These are phyloP conservation scores for Meloidogyne hapla DNA, from an alignment of 1,140 invertebrate genomes.

Conservation along the genomic window DNA sequence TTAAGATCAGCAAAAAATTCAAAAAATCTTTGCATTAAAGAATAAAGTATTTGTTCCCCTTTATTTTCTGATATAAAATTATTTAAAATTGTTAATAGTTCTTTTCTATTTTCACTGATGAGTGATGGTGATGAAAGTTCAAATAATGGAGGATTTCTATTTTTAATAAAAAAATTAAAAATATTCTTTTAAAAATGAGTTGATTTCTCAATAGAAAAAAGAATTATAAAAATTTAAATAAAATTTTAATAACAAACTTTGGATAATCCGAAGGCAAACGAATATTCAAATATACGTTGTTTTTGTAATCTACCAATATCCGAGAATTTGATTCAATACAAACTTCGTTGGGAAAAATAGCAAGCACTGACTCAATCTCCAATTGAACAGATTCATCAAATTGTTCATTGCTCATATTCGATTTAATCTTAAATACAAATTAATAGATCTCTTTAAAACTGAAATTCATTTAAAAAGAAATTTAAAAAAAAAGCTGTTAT, in stretches of 20 bases:
- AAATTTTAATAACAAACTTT: background rate
- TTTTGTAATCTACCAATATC: background rate
- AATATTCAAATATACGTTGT: background rate
- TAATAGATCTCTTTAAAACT: no score
- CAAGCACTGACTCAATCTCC: slow-evolving; percentile 9
- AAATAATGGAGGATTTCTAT: background rate
- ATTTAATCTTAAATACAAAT: background rate
- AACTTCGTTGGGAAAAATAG: slow-evolving; percentile 17
- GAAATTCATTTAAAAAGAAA: no score
- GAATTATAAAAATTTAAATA: no score
- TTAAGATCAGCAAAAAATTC: slow-evolving; percentile 17
- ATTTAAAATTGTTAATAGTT: slow-evolving; percentile 4
- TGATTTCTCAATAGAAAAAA: no score
- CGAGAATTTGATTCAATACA: slow-evolving; percentile 8
- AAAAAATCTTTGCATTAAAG: slow-evolving; percentile 37
- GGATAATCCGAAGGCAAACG: slow-evolving; percentile 9
- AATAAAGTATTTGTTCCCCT: slow-evolving; percentile 41
- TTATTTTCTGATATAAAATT: slow-evolving; percentile 34
- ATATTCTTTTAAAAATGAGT: no score
- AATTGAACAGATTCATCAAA: slow-evolving; percentile 6
- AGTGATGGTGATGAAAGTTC: slow-evolving; percentile 11
- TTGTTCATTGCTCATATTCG: background rate
- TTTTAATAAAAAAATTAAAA: background rate
- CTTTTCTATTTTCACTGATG: background rate
- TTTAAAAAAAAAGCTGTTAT: no score